Evolutionary conservation across 2,888 invertebrate species (phyloP).

Genomic region (Onthophagus sagittarius): DNA sequence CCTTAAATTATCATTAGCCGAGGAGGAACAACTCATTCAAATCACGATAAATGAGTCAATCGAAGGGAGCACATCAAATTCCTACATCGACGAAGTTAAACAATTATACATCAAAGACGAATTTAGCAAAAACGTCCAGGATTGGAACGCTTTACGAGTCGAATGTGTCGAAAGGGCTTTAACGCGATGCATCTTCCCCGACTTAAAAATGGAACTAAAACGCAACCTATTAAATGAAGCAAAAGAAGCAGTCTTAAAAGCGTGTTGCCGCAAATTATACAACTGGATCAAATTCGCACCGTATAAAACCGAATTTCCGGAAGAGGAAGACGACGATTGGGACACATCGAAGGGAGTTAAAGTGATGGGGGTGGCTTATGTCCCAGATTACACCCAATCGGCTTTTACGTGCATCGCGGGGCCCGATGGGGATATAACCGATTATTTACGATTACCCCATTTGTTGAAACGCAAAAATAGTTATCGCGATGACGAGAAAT

Average conservation of each 20-base stretch:
- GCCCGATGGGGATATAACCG: slow-evolving; percentile 87
- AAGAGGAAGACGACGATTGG: slow-evolving; percentile 91
- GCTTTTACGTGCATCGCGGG: slow-evolving; percentile 86
- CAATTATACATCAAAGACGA: slow-evolving; percentile 87
- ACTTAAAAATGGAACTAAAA: slow-evolving; percentile 81
- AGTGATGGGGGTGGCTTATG: slow-evolving; percentile 84
- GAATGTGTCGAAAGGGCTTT: slow-evolving; percentile 87
- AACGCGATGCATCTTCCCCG: slow-evolving; percentile 83
- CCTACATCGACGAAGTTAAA: slow-evolving; percentile 86
- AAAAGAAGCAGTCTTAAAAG: slow-evolving; percentile 77
- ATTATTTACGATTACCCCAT: slow-evolving; percentile 84
- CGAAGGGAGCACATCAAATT: slow-evolving; percentile 71
- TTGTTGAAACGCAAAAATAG: slow-evolving; percentile 78
- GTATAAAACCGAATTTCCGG: slow-evolving; percentile 65
- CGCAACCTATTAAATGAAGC: slow-evolving; percentile 78
- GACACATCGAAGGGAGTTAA: slow-evolving; percentile 78
- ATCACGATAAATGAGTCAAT: slow-evolving; percentile 70
- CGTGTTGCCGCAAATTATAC: slow-evolving; percentile 78
- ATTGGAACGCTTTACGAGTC: slow-evolving; percentile 89
- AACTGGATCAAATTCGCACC: slow-evolving; percentile 86
- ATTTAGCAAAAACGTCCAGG: slow-evolving; percentile 88
- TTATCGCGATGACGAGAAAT: slow-evolving; percentile 63
- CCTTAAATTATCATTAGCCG: slow-evolving; percentile 75
- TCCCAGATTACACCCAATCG: slow-evolving; percentile 77
- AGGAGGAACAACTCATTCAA: slow-evolving; percentile 76